These are phyloP conservation scores for Lasioglossum morio DNA, from an alignment of 2,888 invertebrate species.

Conservation along the genomic window DNA sequence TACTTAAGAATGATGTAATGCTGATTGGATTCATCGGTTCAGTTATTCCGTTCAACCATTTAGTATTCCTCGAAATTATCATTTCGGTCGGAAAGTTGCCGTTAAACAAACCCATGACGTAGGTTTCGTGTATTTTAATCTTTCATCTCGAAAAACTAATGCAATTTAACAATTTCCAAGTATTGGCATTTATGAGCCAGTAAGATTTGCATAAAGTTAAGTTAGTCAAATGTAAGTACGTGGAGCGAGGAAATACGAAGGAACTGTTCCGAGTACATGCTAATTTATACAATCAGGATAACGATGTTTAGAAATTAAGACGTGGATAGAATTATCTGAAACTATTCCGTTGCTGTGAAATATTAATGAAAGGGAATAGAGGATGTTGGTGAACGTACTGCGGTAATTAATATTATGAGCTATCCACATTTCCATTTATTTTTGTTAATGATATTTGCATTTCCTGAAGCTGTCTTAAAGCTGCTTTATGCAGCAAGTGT, in stretches of 20 bases:
- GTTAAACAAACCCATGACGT: constrained; percentile 18
- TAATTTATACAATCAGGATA: not conserved
- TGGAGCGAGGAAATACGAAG: not conserved
- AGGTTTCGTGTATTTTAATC: constrained; percentile 19
- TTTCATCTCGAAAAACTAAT: constrained; percentile 31
- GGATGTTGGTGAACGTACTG: not conserved
- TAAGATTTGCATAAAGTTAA: constrained; percentile 28
- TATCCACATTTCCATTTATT: not conserved
- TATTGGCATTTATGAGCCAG: constrained; percentile 29
- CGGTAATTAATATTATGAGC: not conserved
- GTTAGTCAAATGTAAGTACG: constrained; percentile 14
- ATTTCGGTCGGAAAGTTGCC: constrained; percentile 24
- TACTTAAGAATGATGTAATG: constrained; percentile 26
- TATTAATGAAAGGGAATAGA: not conserved
- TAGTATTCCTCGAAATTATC: constrained; percentile 31
- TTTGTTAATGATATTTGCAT: not conserved
- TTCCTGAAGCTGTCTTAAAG: no score
- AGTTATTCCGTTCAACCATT: constrained; percentile 24
- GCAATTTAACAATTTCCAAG: constrained; percentile 32
- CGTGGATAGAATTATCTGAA: not conserved
- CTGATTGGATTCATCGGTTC: constrained; percentile 21
- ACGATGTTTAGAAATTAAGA: not conserved
- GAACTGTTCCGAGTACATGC: not conserved
- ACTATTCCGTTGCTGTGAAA: not conserved
- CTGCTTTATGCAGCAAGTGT: not conserved